Base-by-base conservation (phyloP, 2,797 vertebrate species). In the Onychomys torridus region DNA sequence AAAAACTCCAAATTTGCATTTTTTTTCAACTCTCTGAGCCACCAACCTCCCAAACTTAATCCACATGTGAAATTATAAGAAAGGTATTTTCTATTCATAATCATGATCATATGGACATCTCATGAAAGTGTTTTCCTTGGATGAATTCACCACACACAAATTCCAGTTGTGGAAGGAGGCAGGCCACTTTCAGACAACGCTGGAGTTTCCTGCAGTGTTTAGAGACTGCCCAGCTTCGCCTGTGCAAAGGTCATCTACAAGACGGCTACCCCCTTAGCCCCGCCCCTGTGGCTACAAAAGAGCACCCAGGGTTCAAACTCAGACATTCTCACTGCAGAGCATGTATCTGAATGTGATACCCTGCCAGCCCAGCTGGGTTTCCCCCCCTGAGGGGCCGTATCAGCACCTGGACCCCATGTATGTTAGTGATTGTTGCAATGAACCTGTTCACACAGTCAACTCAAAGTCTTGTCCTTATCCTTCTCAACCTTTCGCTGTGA, bases 21-120 rank as follows among this genome's bases (percentile, higher is more conserved):
- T 57, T 65, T 65, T 40, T 94, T 93, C 69, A 93, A 16, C 8
- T 23, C 43, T 87, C 32, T 25, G 21, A 61, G 32, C 83, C 1
- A 76, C 16, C 1, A 8, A 76, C 29, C 65, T 91, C 71, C 46
- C 37, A 88, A 87, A 91, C 55, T 94, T 19, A 52, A 63, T 90
- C 11, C 63, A 52, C 83, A 49, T 81, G 25, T 94, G 77, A 94
- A 94, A 93, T 71, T 92, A 46, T 16, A 49, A n/a, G 63, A 71
- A 29, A 69, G 52, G 14, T 21, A 75, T 84, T 52, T 93, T 75
- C 23, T 71, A 40, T 55, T 84, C 75, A 83, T 83, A 55, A 91
- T 43, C 65, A 13, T 69, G 32, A 27, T 40, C 8, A 49, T 43
- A 49, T 87, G 34, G 34, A 87, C 37, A n/a, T 89, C 75, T 37